phyloP scores from a whole-genome alignment of 1,140 invertebrate species.

The Latrodectus geometricus region DNA sequence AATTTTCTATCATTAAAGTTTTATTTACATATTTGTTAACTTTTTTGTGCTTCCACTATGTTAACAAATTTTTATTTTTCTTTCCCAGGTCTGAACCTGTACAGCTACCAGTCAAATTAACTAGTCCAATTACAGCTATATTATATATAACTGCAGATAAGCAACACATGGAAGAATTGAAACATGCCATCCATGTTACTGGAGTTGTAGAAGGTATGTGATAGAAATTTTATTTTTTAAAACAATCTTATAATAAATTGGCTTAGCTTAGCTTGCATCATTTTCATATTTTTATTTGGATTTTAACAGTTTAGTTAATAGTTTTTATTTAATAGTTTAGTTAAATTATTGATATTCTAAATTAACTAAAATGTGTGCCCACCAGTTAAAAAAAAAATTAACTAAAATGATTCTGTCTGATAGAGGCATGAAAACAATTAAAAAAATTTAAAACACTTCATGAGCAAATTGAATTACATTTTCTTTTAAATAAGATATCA shows the following conservation, averaged over 20 bases:
- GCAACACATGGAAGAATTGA: constrained; percentile 90
- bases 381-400: no score
- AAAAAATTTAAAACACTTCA: no score
- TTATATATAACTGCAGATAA: constrained; percentile 92
- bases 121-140: constrained; percentile 90
- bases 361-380: no score
- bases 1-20: background rate
- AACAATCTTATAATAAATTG: no score
- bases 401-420: no score
- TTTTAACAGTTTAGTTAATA: no score
- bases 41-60: background rate
- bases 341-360: background rate
- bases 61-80: constrained; percentile 6
- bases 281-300: background rate
- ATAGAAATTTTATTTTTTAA: constrained; percentile 35
- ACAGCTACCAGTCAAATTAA: constrained; percentile 91
- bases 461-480: no score
- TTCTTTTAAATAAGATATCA: no score
- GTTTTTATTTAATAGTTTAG: background rate
- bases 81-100: constrained; percentile 73
- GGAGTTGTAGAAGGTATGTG: constrained; percentile 82
- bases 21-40: background rate
- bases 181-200: constrained; percentile 90
- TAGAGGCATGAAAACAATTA: no score
- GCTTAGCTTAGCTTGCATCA: no score